These are phyloP conservation scores for Poecilia gillii DNA, from an alignment of 2,797 vertebrate species.

Conservation along the genomic window DNA sequence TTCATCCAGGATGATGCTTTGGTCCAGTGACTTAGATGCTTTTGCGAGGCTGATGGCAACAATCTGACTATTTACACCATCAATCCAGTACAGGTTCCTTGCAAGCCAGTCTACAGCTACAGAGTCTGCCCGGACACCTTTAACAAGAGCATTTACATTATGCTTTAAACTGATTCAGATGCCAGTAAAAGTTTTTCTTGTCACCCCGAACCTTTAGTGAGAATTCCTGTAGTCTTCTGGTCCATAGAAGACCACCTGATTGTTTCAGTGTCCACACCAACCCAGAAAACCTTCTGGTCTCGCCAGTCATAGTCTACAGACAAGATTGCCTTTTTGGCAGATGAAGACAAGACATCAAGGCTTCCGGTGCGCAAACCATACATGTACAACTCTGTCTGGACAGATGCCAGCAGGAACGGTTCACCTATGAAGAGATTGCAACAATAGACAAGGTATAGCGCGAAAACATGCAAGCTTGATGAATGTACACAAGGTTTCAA, in stretches of 20 bases:
- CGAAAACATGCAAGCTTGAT: background rate
- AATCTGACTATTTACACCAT: slow-evolving; percentile 83
- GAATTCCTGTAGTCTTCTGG: slow-evolving; percentile 80
- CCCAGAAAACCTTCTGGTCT: slow-evolving; percentile 89
- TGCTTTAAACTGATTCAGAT: background rate
- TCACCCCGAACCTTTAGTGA: slow-evolving; percentile 85
- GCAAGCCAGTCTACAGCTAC: slow-evolving; percentile 92
- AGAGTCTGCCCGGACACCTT: slow-evolving; percentile 87
- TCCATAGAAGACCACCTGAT: slow-evolving; percentile 88
- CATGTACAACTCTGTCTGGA: slow-evolving; percentile 85
- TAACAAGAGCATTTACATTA: slow-evolving; percentile 11
- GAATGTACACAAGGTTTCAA: too few species aligned
- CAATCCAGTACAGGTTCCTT: slow-evolving; percentile 92
- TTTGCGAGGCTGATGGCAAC: slow-evolving; percentile 78
- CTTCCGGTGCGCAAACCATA: slow-evolving; percentile 82
- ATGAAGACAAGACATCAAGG: slow-evolving; percentile 78
- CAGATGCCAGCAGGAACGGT: slow-evolving; percentile 81
- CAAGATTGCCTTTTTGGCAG: slow-evolving; percentile 80
- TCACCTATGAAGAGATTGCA: slow-evolving; percentile 72
- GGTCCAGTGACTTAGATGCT: slow-evolving; percentile 69
- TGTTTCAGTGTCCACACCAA: slow-evolving; percentile 81
- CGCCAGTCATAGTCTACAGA: slow-evolving; percentile 90
- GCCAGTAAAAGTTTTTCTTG: background rate
- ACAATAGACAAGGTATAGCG: background rate
- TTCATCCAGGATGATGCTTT: slow-evolving; percentile 83